Evolutionary conservation across 2,113 vertebrate species (phyloP).

Genomic region (Anas platyrhynchos): DNA sequence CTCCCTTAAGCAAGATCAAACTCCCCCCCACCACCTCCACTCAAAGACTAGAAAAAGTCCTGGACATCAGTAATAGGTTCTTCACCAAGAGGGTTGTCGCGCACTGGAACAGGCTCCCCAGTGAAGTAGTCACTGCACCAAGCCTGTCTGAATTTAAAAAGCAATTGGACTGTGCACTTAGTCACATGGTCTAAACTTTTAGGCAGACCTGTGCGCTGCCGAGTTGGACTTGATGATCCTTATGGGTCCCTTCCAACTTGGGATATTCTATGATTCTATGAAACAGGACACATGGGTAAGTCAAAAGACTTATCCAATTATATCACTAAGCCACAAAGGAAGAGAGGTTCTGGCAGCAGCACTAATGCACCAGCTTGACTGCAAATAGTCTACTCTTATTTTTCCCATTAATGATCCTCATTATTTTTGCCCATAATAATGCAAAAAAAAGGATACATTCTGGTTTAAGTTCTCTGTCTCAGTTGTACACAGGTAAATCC

Average conservation of each 20-base stretch:
- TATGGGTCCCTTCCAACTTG: no score
- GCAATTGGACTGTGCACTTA: no score
- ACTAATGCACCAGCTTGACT: neutral
- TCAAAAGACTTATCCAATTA: neutral
- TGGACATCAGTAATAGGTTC: no score
- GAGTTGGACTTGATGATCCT: no score
- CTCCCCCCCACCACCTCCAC: neutral
- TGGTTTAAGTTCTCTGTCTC: neutral
- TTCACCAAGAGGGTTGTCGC: no score
- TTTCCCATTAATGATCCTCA: neutral
- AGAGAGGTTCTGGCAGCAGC: neutral
- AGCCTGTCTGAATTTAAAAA: no score
- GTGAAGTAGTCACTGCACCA: no score
- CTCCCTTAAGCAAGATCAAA: neutral
- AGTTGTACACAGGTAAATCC: neutral
- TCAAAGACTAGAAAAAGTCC: neutral
- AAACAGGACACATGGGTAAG: neutral
- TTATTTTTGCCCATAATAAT: neutral
- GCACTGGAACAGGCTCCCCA: no score
- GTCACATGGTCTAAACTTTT: no score
- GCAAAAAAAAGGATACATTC: neutral
- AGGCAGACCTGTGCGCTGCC: no score
- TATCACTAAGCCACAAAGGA: neutral
- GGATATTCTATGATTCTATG: no score
- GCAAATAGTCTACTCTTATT: neutral